Base-by-base conservation (phyloP, 2,888 invertebrate species). In the Loripinus fragilis region DNA sequence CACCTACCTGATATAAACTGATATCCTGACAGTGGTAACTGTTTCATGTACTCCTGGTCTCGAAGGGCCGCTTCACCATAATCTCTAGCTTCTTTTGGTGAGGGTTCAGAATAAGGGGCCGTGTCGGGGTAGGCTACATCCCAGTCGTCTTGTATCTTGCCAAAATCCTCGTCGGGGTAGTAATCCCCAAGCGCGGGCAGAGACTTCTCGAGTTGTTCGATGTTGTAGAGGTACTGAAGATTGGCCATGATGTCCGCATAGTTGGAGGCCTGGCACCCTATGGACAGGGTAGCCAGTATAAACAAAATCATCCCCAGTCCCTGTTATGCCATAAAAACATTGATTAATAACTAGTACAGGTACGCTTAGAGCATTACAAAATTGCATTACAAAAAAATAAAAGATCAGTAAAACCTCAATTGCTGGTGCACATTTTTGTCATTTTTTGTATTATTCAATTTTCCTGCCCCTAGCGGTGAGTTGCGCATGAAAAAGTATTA, bases 21-120 rank as follows among this genome's bases (percentile, higher is more conserved):
- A 65, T 86, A 88, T 45, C 91, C 91, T 65, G 88, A 89, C 1
- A 91, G 85, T 25, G 89, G 88, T 33, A 88, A 86, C 71, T 91
- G 89, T 71, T 89, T 88, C 73, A 88, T 81, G 55, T 87, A 89
- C 76, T 91, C 90, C 48, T 88, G 89, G 64, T 90, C 91, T 33
- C 90, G 76, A 2, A 88, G 85, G 20, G 89, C 89, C 5, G 89
- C 87, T 65, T 86, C 88, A 2, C 87, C 85, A 74, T 84, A 84
- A 48, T 78, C 81, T 60, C 84, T 81, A 75, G 81, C 67, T 66
- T 79, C 76, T 52, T 81, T 84, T 3, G 79, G 78, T 35, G 77
- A 71, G 38, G 83, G 70, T 28, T 77, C 74, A 20, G 81, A 78
- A 65, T 86, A 83, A 5, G 52, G 25, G 38, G 76, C 80, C 15